Base-by-base conservation (phyloP, 1,140 invertebrate genomes). In the Thrips palmi region DNA sequence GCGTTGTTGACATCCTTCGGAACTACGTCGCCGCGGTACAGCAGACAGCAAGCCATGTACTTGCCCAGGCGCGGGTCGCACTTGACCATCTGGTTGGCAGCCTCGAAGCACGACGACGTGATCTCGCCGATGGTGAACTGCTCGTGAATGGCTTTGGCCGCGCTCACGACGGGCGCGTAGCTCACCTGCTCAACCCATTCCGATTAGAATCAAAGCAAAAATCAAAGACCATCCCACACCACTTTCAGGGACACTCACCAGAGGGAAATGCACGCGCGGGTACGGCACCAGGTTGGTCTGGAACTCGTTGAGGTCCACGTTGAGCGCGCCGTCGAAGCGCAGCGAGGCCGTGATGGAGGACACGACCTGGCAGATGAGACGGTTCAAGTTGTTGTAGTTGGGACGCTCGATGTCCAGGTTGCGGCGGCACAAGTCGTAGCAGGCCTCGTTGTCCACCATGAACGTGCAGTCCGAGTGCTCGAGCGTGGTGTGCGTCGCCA, bases 401-500 rank as follows among this genome's bases (percentile, higher is more conserved):
- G 83, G 81, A 24, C 73, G 58, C 3, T 68, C 64, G 2, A 81
- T 74, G 47, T 77, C 73, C 24, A 84, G 54, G 35, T 66, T 68
- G 35, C 72, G 64, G 1, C 66, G 63, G 45, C 80, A 77, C 44
- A 84, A 79, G 45, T 87, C 79, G 49, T 87, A 89, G 24, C 83
- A 64, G 0, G 85, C 83, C 55, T 88, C 81, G 47, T 89, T 88
- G 49, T 88, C 85, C 44, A 86, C 71, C 46, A 88, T 65, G 50
- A 91, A 87, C 25, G 73, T 75, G 29, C 80, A 77, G 48, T 89
- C 82, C 40, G 76, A 71, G 47, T 74, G 70, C 46, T 89, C 74
- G 49, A 91, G 65, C 19, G 74, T 76, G 19, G 71, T 72, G 49
- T 88, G 83, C 0, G 80, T 76, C 6, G 82, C 75, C 22, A 89